Conservation (phyloP, 1,140 invertebrate species). For the Palaemon carinicauda region DNA sequence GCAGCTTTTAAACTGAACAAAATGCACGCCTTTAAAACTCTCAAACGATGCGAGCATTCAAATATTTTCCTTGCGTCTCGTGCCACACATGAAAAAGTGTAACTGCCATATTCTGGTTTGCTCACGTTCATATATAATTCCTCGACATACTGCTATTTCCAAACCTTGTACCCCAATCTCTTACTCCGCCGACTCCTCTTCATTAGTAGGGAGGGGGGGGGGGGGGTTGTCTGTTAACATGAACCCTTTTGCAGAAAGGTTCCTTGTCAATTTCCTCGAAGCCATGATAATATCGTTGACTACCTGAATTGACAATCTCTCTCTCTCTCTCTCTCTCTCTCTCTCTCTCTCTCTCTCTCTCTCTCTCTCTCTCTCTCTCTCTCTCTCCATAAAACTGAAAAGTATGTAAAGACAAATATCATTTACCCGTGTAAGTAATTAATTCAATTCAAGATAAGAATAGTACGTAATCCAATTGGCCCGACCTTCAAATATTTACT, state of each 20-base stretch:
- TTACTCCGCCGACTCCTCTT: background rate
- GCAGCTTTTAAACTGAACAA: too few relatives aligned
- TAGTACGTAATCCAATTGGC: too few relatives aligned
- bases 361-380: constrained; percentile 25
- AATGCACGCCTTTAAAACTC: too few relatives aligned
- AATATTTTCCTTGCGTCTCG: background rate
- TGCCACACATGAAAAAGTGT: background rate
- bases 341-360: constrained; percentile 24
- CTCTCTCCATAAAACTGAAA: background rate
- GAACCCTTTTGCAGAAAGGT: too few relatives aligned
- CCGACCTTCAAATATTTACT: too few relatives aligned
- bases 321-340: constrained; percentile 13
- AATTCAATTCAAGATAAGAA: too few relatives aligned
- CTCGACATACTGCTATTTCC: background rate
- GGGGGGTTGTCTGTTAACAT: too few relatives aligned
- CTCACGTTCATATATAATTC: background rate
- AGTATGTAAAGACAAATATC: too few relatives aligned
- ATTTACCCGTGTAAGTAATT: too few relatives aligned
- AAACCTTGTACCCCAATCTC: background rate
- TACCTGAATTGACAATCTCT: background rate
- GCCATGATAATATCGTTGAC: background rate
- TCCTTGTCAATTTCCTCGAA: too few relatives aligned
- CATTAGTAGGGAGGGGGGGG: background rate
- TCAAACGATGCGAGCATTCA: too few relatives aligned
- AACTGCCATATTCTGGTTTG: background rate